Conservation (phyloP, 2,797 vertebrate species). For the Spondyliosoma cantharus region DNA sequence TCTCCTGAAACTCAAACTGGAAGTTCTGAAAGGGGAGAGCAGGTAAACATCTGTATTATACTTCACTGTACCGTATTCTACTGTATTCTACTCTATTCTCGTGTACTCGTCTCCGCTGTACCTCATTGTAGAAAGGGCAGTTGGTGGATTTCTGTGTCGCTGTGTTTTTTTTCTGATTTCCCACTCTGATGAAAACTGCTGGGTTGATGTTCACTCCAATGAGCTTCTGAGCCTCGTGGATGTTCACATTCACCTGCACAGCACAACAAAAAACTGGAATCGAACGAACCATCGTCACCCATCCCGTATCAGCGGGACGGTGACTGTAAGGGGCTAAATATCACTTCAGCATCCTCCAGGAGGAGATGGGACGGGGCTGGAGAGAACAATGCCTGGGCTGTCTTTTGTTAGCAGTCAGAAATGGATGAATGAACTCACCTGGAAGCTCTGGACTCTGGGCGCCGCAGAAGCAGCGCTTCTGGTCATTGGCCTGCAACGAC, state of each 20-base stretch:
- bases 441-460: conserved; percentile 87
- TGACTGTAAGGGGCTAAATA: not conserved
- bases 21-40: conserved; percentile 86
- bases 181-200: conserved; percentile 89
- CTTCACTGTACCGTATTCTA: not conserved
- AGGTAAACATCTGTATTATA: not conserved
- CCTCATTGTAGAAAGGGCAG: conserved; percentile 94
- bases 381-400: too few relatives aligned
- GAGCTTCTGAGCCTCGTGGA: conserved; percentile 93
- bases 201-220: conserved; percentile 95
- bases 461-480: conserved; percentile 76
- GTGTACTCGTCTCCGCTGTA: conserved; percentile 47
- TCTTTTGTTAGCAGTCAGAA: too few relatives aligned
- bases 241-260: conserved; percentile 89
- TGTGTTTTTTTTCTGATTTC: conserved; percentile 89
- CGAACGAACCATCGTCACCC: not conserved
- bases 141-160: conserved; percentile 92
- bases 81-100: too few relatives aligned
- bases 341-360: not conserved
- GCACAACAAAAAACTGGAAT: not conserved
- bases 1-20: conserved; percentile 93
- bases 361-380: not conserved
- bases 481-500: conserved; percentile 84
- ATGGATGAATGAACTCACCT: conserved; percentile 81
- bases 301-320: not conserved